Evolutionary conservation across 1,140 invertebrate genomes (phyloP).

Genomic region (Geopemphigus sp.): DNA sequence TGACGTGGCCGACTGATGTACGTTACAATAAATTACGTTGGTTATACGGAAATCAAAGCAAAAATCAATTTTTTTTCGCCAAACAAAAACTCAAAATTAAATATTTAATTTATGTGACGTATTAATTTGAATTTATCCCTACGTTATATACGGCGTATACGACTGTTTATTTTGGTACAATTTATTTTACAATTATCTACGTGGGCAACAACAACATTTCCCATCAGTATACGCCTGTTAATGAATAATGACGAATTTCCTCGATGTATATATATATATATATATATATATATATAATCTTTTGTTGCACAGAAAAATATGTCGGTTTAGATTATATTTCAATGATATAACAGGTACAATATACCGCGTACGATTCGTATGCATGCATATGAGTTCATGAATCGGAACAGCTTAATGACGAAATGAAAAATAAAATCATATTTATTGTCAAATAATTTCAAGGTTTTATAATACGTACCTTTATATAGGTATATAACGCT

Average conservation of each 20-base stretch:
- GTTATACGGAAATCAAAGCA: not conserved
- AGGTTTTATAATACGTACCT: not conserved
- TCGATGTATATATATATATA: not conserved
- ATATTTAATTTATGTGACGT: not conserved
- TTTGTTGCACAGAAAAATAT: constrained; percentile 5
- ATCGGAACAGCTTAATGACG: constrained; percentile 28
- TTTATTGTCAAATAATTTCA: constrained; percentile 27
- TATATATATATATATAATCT: not conserved
- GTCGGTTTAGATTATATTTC: constrained; percentile 25
- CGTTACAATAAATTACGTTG: not conserved
- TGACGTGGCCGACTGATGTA: not conserved
- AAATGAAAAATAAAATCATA: not conserved
- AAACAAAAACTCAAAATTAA: not conserved
- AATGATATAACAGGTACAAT: not conserved
- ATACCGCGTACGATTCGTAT: not conserved
- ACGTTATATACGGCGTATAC: not conserved
- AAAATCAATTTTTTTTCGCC: not conserved
- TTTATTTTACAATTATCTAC: constrained; percentile 14
- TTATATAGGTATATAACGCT: not conserved
- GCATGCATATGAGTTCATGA: not conserved
- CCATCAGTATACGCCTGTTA: not conserved
- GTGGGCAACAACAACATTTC: not conserved
- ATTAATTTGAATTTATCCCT: no score
- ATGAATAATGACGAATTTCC: constrained; percentile 35
- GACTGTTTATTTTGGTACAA: constrained; percentile 6